Percentiles rank a stretch among this genome's conserved stretches.
phyloP scores from a whole-genome alignment of 2,113 vertebrate genomes.

The Eublepharis macularius region DNA sequence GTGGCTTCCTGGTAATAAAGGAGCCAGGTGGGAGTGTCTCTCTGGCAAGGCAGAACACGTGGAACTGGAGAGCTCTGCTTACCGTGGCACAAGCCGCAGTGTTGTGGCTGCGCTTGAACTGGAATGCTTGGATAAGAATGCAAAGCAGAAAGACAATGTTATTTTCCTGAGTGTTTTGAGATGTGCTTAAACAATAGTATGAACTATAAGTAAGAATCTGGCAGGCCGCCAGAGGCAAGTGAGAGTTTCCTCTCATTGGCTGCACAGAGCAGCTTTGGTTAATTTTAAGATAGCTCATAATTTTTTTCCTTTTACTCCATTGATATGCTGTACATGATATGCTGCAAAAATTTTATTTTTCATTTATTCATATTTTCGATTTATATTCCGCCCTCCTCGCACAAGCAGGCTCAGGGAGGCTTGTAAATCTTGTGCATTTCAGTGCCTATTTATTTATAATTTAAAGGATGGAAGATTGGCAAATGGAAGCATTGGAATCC shows the following conservation, averaged over 20 bases:
- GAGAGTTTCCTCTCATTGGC: too few species aligned
- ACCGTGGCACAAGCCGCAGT: not conserved
- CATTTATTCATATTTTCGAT: too few species aligned
- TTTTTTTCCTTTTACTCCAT: too few species aligned
- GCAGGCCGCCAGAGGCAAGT: too few species aligned
- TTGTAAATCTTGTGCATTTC: slow-evolving; percentile 37
- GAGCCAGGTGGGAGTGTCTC: not conserved
- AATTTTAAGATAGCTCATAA: too few species aligned
- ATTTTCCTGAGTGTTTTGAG: not conserved
- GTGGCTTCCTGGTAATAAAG: not conserved
- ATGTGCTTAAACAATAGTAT: not conserved
- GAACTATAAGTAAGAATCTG: too few species aligned
- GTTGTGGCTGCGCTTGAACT: not conserved
- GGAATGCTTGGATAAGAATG: not conserved
- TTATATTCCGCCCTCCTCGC: too few species aligned
- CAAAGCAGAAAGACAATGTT: not conserved
- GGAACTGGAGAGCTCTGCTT: not conserved
- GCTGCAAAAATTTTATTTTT: too few species aligned
- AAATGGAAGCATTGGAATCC: not conserved
- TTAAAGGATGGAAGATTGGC: not conserved
- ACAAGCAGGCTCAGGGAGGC: too few species aligned
- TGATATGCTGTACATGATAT: too few species aligned
- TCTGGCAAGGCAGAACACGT: not conserved
- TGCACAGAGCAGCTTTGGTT: too few species aligned
- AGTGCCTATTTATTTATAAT: slow-evolving; percentile 41